Evolutionary conservation across 2,113 vertebrate genomes (phyloP).

Genomic region (Phodopus roborovskii): DNA sequence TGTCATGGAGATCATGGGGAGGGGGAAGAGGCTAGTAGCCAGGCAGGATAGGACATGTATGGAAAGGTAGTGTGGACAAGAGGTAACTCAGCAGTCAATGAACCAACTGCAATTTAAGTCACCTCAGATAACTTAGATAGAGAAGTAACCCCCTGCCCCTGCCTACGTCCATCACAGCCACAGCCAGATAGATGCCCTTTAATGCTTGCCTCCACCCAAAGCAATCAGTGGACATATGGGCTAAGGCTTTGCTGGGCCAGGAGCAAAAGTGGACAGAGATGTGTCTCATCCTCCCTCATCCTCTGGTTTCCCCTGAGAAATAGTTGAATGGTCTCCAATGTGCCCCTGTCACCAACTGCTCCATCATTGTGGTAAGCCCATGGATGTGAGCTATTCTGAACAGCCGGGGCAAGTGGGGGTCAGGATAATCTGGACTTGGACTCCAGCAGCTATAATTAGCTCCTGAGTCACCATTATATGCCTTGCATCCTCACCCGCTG

Average conservation of each 20-base stretch:
- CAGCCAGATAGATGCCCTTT: not conserved
- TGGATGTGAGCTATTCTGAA: not conserved
- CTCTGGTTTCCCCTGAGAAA: conserved; percentile 21
- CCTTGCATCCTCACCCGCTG: conserved; percentile 48
- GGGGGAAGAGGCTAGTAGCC: not conserved
- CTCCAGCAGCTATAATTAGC: conserved; percentile 61
- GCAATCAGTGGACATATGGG: not conserved
- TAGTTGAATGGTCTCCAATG: not conserved
- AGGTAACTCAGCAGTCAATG: not conserved
- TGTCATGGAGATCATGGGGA: not conserved
- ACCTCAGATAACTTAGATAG: not conserved
- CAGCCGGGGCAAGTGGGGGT: not conserved
- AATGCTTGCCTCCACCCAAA: not conserved
- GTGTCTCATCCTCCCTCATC: not conserved
- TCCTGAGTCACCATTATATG: conserved; percentile 61
- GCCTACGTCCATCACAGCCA: too few species aligned
- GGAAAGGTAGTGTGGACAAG: not conserved
- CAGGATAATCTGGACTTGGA: not conserved
- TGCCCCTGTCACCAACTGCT: not conserved
- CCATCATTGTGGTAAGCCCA: not conserved
- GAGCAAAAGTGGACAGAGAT: not conserved
- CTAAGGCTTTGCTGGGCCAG: not conserved
- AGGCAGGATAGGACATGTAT: not conserved
- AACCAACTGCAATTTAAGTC: not conserved
- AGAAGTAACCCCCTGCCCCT: not conserved